Conservation (phyloP, 2,888 invertebrate genomes). For the Drosophila percnosoma region DNA sequence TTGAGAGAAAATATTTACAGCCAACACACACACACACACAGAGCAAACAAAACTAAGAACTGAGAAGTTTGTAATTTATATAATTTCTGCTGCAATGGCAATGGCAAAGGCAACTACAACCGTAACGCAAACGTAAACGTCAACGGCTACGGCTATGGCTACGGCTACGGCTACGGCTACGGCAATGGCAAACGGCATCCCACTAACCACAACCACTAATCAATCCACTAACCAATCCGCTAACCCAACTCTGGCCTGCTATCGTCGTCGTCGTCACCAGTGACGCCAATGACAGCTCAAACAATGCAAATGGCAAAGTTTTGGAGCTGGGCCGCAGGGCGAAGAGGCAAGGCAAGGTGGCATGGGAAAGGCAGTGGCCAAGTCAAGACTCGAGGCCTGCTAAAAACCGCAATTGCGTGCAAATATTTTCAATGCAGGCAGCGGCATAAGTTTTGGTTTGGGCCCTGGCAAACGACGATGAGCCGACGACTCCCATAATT, state of each 20-base stretch:
- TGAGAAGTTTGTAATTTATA: conserved; percentile 78
- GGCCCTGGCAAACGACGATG: conserved; percentile 45
- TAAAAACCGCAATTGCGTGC: conserved; percentile 80
- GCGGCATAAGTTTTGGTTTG: conserved; percentile 30
- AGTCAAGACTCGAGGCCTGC: conserved; percentile 53
- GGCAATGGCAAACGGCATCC: conserved; percentile 9
- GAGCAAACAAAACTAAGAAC: conserved; percentile 48
- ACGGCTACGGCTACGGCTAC: conserved; percentile 2
- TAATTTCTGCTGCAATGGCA: conserved; percentile 68
- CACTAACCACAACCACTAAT: conserved; percentile 49
- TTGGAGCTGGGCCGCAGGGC: conserved; percentile 4
- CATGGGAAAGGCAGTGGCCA: conserved; percentile 4
- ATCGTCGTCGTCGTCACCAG: conserved; percentile 15
- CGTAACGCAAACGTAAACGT: background rate
- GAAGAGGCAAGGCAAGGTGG: background rate
- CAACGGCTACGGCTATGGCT: conserved; percentile 30
- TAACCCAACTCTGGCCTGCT: conserved; percentile 25
- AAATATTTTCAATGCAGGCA: conserved; percentile 79
- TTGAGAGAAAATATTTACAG: conserved; percentile 58
- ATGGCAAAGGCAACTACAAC: conserved; percentile 13
- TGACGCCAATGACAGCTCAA: conserved; percentile 68
- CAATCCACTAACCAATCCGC: conserved; percentile 44
- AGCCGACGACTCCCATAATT: conserved; percentile 74
- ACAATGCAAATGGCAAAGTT: conserved; percentile 75
- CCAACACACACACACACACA: conserved; percentile 11